Conservation (phyloP, 37 sponge, comb jelly and placozoan species). For the Halichondria panicea region DNA sequence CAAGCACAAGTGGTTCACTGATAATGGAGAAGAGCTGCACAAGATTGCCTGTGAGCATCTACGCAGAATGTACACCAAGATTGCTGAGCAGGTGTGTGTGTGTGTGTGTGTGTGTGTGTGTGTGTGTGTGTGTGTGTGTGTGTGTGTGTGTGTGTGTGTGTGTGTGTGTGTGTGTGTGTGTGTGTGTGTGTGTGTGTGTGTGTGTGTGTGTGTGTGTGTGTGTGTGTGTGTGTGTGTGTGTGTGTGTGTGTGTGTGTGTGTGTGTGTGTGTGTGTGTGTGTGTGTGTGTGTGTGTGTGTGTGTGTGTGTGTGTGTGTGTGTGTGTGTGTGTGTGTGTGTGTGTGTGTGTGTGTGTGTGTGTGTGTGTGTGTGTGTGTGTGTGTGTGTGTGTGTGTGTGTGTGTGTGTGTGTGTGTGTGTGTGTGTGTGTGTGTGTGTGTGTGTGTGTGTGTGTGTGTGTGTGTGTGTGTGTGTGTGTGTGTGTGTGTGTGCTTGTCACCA, state of each 20-base stretch:
- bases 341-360: slow-evolving; percentile 40
- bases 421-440: slow-evolving; percentile 23
- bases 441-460: slow-evolving; percentile 31
- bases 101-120: slow-evolving; percentile 1
- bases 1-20: slow-evolving; percentile 78
- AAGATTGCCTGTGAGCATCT: slow-evolving; percentile 77
- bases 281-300: not conserved
- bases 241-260: not conserved
- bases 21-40: slow-evolving; percentile 73
- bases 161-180: not conserved
- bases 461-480: slow-evolving; percentile 15
- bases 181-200: slow-evolving; percentile 52
- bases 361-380: slow-evolving; percentile 8
- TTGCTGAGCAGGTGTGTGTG: slow-evolving; percentile 67
- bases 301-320: slow-evolving; percentile 45
- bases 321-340: slow-evolving; percentile 1
- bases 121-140: not conserved
- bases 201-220: not conserved
- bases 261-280: slow-evolving; percentile 52
- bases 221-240: slow-evolving; percentile 53
- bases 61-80: slow-evolving; percentile 73
- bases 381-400: slow-evolving; percentile 35
- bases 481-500: slow-evolving; percentile 15
- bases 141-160: slow-evolving; percentile 46
- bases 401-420: slow-evolving; percentile 23